Conservation (phyloP, 2,888 invertebrate genomes). For the Catocala sponsa region DNA sequence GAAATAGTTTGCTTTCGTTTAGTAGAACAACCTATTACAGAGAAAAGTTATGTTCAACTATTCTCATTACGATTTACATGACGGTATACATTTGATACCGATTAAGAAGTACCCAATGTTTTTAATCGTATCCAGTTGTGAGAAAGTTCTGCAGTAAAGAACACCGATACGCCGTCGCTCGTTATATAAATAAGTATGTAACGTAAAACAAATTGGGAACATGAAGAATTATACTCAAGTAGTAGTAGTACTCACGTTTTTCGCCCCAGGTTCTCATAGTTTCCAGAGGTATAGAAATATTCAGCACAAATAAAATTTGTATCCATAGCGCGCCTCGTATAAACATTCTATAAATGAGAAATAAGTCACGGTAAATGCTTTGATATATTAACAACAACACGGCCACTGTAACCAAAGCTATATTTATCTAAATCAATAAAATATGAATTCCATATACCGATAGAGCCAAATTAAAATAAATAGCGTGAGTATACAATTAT, state of each 20-base stretch:
- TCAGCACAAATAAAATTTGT: slow-evolving; percentile 60
- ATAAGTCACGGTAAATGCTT: slow-evolving; percentile 31
- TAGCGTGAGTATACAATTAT: slow-evolving; percentile 1
- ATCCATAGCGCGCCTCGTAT: slow-evolving; percentile 56
- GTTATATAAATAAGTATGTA: too few relatives aligned
- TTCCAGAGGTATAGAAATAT: slow-evolving; percentile 58
- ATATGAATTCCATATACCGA: slow-evolving; percentile 33
- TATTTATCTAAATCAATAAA: slow-evolving; percentile 33
- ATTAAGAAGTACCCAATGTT: not conserved
- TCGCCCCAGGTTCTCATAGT: slow-evolving; percentile 63
- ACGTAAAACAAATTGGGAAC: too few relatives aligned
- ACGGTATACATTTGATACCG: not conserved
- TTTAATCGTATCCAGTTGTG: not conserved
- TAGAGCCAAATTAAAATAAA: slow-evolving; percentile 9
- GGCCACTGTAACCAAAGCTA: slow-evolving; percentile 24
- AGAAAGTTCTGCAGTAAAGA: not conserved
- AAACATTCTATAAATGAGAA: slow-evolving; percentile 64
- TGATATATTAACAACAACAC: slow-evolving; percentile 17
- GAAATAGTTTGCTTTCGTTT: not conserved
- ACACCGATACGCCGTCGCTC: not conserved
- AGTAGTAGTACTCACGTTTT: slow-evolving; percentile 68
- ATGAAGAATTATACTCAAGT: not conserved
- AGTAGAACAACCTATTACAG: not conserved
- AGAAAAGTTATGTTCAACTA: not conserved
- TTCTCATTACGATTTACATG: not conserved